Evolutionary conservation across 2,888 invertebrate species (phyloP), one percentile per base, ranked within the genome.

Genomic region (Drosophila nigricruria): DNA sequence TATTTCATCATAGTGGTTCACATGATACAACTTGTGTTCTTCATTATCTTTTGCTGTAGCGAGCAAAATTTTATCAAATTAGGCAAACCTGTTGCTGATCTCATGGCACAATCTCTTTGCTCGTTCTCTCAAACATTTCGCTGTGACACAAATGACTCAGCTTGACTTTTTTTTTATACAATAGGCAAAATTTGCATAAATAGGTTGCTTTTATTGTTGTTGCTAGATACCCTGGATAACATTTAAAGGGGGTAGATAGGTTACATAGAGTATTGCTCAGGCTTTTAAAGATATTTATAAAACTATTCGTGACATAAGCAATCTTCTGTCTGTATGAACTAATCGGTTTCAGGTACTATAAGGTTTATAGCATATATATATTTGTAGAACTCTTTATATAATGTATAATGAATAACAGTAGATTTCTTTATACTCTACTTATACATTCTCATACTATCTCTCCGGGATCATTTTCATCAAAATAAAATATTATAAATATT

Each of bases 61-160:
- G 8, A 10, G 16, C 18, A 27, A 16, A 14, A 30, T 61, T 72
- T 25, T 3, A 58, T 64, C 18, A 32, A 63, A 49, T 57, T 40
- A 27, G 49, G 14, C 32, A 74, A 77, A 77, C 77, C 79, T 70
- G 77, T 74, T 79, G 77, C 60, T 77, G 79, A 77, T 77, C 77
- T 77, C 79, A 77, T 77, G 66, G 53, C 53, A 70, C 62, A 74
- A 70, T 79, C 79, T 79, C 75, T 45, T 65, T 53, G 16, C 23
- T 30, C 49, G 25, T 70, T 77, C 65, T 34, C 49, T 70, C 75
- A 75, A 77, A 70, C 62, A 70, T 50, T 70, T 74, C 52, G 70
- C 60, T 47, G 16, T 59, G 61, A 76, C 60, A 76, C 67, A 72
- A 64, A 74, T 77, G 77, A 77, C 70, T 77, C 79, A 77, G 53